phyloP scores from a whole-genome alignment of 1,140 invertebrate genomes.

The Armadillidium nasatum region DNA sequence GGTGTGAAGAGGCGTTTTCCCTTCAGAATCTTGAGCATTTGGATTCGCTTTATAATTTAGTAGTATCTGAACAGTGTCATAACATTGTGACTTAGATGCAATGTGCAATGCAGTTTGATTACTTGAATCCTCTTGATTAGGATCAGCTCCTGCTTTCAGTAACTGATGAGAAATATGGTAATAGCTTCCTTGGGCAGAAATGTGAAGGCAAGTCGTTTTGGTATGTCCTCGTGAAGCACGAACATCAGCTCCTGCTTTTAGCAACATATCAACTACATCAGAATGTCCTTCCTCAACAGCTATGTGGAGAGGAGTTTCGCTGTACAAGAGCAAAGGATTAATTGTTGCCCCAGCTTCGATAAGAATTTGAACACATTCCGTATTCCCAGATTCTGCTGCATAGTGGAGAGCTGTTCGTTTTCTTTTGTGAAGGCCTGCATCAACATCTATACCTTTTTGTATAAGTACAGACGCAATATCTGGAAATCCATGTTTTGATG shows the following conservation, averaged over 20 bases:
- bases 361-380: conserved; percentile 63
- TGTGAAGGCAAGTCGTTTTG: conserved; percentile 65
- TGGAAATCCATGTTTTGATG: conserved; percentile 62
- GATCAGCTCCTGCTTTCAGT: conserved; percentile 64
- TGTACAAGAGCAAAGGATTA: conserved; percentile 66
- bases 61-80: conserved; percentile 70
- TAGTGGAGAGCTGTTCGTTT: conserved; percentile 72
- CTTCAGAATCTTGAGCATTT: conserved; percentile 69
- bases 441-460: conserved; percentile 63
- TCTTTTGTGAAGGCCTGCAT: conserved; percentile 61
- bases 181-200: conserved; percentile 72
- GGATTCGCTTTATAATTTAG: conserved; percentile 63
- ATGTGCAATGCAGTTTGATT: conserved; percentile 73
- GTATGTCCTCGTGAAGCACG: conserved; percentile 63
- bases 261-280: conserved; percentile 62
- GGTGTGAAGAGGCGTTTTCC: conserved; percentile 67
- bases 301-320: conserved; percentile 75
- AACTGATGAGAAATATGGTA: conserved; percentile 66
- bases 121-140: conserved; percentile 63
- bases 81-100: conserved; percentile 66
- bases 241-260: conserved; percentile 68
- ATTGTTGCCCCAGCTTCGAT: conserved; percentile 63
- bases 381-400: conserved; percentile 64
- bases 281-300: conserved; percentile 67
- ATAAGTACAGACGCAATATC: conserved; percentile 62